Percentiles rank a stretch among this genome's conserved stretches.
phyloP scores from a whole-genome alignment of 2,888 invertebrate genomes.

The Hymenopus coronatus region DNA sequence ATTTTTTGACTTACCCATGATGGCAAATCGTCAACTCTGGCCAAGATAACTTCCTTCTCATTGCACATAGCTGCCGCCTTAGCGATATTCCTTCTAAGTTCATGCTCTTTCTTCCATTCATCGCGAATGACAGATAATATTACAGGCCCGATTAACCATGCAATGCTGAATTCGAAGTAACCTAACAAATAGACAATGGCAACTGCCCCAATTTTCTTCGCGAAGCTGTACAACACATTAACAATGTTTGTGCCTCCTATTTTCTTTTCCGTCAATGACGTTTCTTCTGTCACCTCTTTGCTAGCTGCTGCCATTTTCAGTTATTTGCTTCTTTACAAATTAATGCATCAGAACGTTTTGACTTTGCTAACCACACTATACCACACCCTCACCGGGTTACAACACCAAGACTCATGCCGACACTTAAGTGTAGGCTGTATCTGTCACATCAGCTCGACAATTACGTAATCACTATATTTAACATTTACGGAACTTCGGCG shows the following conservation, averaged over 20 bases:
- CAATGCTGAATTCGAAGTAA: slow-evolving; percentile 83
- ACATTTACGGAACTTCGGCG: background rate
- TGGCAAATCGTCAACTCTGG: slow-evolving; percentile 85
- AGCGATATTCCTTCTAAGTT: slow-evolving; percentile 69
- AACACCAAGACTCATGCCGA: background rate
- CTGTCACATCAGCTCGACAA: background rate
- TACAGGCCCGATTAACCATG: slow-evolving; percentile 83
- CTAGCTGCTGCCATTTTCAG: slow-evolving; percentile 10
- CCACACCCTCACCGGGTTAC: background rate
- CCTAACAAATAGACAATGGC: slow-evolving; percentile 76
- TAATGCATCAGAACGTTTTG: background rate
- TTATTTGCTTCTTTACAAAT: background rate
- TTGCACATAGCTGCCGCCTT: slow-evolving; percentile 73
- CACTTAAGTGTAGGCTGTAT: background rate
- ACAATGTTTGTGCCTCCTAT: slow-evolving; percentile 45
- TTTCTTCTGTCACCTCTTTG: background rate
- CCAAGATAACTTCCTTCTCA: slow-evolving; percentile 84
- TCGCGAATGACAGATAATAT: slow-evolving; percentile 75
- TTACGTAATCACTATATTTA: slow-evolving; percentile 13
- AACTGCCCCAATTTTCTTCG: slow-evolving; percentile 69
- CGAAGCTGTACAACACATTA: slow-evolving; percentile 59
- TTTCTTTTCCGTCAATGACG: background rate
- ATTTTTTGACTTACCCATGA: slow-evolving; percentile 71
- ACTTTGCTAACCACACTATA: background rate
- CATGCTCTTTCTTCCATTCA: slow-evolving; percentile 73